Percentiles rank a stretch among this genome's conserved stretches.
phyloP scores from a whole-genome alignment of 2,797 vertebrate genomes.

The Chiroxiphia lanceolata region DNA sequence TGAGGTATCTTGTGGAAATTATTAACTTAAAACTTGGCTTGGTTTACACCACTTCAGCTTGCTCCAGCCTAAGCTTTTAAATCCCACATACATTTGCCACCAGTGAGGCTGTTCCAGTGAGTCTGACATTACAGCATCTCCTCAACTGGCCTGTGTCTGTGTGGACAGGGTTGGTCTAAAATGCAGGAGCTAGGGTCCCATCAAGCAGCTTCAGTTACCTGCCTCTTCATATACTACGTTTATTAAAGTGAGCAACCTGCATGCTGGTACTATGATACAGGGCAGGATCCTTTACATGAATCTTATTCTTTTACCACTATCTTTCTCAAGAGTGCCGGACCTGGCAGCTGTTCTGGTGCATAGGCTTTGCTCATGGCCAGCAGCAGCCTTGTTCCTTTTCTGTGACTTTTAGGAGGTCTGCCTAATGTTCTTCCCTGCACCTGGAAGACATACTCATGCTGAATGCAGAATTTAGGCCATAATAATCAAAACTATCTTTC shows the following conservation, averaged over 20 bases:
- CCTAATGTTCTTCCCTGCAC: neutral
- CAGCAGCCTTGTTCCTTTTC: neutral
- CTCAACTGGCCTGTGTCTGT: neutral
- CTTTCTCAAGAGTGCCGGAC: neutral
- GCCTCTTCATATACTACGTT: neutral
- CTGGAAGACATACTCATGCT: neutral
- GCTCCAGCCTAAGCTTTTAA: neutral
- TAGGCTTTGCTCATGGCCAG: neutral
- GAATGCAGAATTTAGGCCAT: neutral
- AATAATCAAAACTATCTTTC: neutral
- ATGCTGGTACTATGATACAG: neutral
- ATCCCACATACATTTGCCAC: neutral
- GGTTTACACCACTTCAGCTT: neutral
- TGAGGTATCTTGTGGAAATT: neutral
- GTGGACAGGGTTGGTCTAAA: neutral
- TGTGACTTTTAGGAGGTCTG: neutral
- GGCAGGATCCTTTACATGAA: neutral
- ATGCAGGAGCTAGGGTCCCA: accelerated
- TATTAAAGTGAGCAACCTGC: neutral
- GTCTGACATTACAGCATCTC: neutral
- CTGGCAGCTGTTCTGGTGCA: neutral
- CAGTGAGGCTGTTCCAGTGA: neutral
- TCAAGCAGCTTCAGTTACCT: neutral
- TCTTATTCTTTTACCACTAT: neutral
- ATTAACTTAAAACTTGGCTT: neutral